Conservation (phyloP, 2,888 invertebrate species). For the Tholera decimalis region DNA sequence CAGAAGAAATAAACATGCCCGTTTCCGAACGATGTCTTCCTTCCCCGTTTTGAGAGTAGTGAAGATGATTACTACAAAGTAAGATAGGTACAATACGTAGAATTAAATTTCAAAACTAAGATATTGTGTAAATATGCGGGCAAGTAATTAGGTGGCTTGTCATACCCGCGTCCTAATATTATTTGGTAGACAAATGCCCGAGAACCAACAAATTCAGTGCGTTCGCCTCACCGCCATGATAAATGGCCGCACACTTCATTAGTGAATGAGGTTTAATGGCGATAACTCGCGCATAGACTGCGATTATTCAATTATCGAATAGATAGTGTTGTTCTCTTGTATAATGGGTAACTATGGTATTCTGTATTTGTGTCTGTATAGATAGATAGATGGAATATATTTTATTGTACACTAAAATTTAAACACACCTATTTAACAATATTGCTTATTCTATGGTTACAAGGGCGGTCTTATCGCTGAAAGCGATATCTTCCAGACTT, state of each 20-base stretch:
- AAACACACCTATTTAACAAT: too few relatives aligned
- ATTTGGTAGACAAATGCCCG: slow-evolving; percentile 53
- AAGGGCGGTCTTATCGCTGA: too few relatives aligned
- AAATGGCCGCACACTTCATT: slow-evolving; percentile 62
- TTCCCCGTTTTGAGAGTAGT: too few relatives aligned
- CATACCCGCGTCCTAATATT: slow-evolving; percentile 59
- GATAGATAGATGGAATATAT: too few relatives aligned
- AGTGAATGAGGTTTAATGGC: slow-evolving; percentile 59
- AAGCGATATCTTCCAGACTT: too few relatives aligned
- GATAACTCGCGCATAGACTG: slow-evolving; percentile 43
- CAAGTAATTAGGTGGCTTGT: slow-evolving; percentile 60
- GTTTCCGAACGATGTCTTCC: too few relatives aligned
- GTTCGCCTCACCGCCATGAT: slow-evolving; percentile 40
- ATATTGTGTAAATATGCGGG: slow-evolving; percentile 17
- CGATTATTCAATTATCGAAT: slow-evolving; percentile 46
- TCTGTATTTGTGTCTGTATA: slow-evolving; percentile 4
- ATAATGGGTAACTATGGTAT: slow-evolving; percentile 11
- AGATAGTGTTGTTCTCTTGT: slow-evolving; percentile 41
- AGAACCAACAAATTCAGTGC: slow-evolving; percentile 55
- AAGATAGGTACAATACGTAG: too few relatives aligned
- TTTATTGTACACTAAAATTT: too few relatives aligned
- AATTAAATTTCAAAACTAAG: slow-evolving; percentile 20
- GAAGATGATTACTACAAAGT: too few relatives aligned
- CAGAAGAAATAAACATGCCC: too few relatives aligned
- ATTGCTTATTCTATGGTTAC: too few relatives aligned